A percentile compares a stretch with the other conserved stretches of the same genome.
Conservation (phyloP, 2,888 invertebrate genomes). For the Tenthredo scrophulariae region DNA sequence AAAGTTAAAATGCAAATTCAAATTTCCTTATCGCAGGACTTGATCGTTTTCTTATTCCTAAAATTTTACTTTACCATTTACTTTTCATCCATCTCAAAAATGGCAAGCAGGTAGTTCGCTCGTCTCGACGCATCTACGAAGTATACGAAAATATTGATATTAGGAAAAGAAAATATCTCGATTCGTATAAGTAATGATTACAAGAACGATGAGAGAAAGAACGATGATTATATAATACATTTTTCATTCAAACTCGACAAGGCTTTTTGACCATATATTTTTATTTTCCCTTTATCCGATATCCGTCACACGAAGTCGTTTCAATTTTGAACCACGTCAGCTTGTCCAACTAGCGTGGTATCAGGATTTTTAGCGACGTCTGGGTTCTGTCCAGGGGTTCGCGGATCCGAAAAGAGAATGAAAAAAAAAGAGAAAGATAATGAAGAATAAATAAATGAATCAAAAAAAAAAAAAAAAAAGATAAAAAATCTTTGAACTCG, state of each 20-base stretch:
- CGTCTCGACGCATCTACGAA: background rate
- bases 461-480: background rate
- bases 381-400: background rate
- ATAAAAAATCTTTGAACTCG: background rate
- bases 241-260: background rate
- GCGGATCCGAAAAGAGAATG: background rate
- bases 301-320: conserved; percentile 25
- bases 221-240: background rate
- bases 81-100: background rate
- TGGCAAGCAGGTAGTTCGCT: background rate
- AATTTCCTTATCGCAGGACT: background rate
- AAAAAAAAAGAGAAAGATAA: background rate
- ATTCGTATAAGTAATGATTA: background rate
- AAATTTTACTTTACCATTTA: background rate
- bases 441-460: background rate
- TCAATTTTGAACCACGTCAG: conserved; percentile 27
- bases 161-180: background rate
- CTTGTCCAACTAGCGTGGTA: conserved; percentile 1
- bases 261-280: background rate
- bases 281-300: background rate
- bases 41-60: background rate
- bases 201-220: background rate
- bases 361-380: background rate
- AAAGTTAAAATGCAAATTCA: conserved; percentile 23
- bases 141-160: background rate